Evolutionary conservation across 2,797 vertebrate species (phyloP), one percentile per base, ranked within the genome.

Genomic region (Paramormyrops hopkinsi): DNA sequence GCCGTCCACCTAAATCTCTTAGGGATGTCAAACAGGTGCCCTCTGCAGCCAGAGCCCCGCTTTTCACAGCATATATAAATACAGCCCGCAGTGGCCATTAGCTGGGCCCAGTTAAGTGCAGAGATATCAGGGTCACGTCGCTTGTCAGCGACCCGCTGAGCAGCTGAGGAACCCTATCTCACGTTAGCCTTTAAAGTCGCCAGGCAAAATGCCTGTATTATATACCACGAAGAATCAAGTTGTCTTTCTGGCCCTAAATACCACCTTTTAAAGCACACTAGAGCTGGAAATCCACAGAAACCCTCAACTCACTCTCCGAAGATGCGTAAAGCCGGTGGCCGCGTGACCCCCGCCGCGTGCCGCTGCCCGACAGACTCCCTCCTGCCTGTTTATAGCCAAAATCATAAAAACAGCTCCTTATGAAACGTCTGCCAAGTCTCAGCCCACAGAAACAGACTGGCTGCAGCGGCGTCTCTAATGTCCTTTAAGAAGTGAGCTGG

Each of bases 11-110:
- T 56, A 51, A 4, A 33, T 83, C 33, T 82, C 22, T 25, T 9
- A 22, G n/a, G 29, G 0, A 86, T 2, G 53, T 53, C 48, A 51
- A 59, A 3, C 25, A 25, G 87, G 3, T 88, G 51, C 54, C 73
- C 17, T 69, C 62, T 88, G 83, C 86, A 90, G 44, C 37, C 59
- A 8, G 87, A 90, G 79, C 29, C 33, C 1, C 4, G 51, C 89
- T 59, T 17, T 54, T 86, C 44, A 73, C 59, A 86, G 65, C 17
- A 29, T 54, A 54, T 54, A 41, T 87, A 59, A 89, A 54, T 44
- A 69, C 17, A 50, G 22, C 65, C 46, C 19, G 51, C 19, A 11
- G 48, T 2, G 41, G 17, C 82, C 41, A 29, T 54, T 89, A 89
- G 82, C 82, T 19, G 37, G 11, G 54, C 11, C 54, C 54, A 65